Evolutionary conservation across 92 coral and sea anemone species (phyloP).

Genomic region (Porites rus): DNA sequence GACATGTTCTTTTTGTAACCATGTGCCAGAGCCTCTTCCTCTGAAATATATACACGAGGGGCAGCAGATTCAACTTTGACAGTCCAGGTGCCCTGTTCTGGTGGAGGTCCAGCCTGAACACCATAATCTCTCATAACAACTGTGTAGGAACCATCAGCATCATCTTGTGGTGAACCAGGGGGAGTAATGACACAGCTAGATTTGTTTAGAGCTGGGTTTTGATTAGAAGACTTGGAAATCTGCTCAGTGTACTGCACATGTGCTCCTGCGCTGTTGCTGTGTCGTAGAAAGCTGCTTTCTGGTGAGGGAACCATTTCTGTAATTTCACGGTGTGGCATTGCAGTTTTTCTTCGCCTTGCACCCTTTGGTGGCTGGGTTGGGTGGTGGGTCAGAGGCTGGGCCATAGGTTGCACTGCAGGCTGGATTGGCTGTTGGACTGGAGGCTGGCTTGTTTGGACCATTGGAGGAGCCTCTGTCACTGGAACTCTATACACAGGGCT

Average conservation of each 20-base stretch:
- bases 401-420: conserved; percentile 6
- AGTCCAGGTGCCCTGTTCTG: conserved; percentile 33
- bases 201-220: conserved; percentile 63
- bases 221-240: conserved; percentile 74
- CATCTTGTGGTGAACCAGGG: conserved; percentile 89
- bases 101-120: conserved; percentile 80
- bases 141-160: conserved; percentile 75
- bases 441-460: conserved; percentile 8
- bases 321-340: conserved; percentile 63
- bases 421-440: conserved; percentile 5
- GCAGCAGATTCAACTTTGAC: conserved; percentile 44
- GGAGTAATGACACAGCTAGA: conserved; percentile 92
- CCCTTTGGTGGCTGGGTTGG: conserved; percentile 53
- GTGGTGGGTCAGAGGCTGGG: not conserved
- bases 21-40: conserved; percentile 45
- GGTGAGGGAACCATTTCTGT: conserved; percentile 58
- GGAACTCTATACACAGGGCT: conserved; percentile 94
- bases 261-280: conserved; percentile 60
- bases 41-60: conserved; percentile 30
- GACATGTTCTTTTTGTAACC: conserved; percentile 4
- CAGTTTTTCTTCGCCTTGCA: conserved; percentile 72
- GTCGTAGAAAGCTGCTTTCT: conserved; percentile 63
- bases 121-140: conserved; percentile 90
- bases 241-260: conserved; percentile 60
- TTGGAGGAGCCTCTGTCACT: conserved; percentile 22